phyloP scores from a whole-genome alignment of 2,113 vertebrate genomes.

The Morone chrysops region DNA sequence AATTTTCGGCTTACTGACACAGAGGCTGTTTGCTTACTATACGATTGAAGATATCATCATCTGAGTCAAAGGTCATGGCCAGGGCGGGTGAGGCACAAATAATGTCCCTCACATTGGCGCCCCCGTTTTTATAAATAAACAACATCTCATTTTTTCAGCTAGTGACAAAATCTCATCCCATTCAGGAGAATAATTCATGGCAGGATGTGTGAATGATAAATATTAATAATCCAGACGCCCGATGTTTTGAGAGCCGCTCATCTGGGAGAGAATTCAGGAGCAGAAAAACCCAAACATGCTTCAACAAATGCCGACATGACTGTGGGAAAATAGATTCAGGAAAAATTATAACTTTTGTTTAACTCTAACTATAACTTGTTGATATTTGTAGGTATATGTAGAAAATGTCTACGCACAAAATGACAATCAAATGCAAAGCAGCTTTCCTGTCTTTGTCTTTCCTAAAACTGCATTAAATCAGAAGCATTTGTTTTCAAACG shows the following conservation, averaged over 20 bases:
- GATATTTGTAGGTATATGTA: neutral
- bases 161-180: conserved; percentile 73
- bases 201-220: conserved; percentile 81
- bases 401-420: neutral
- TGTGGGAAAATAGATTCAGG: conserved; percentile 71
- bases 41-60: conserved; percentile 41
- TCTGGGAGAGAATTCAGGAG: conserved; percentile 49
- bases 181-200: conserved; percentile 73
- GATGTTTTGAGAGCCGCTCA: conserved; percentile 75
- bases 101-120: conserved; percentile 51
- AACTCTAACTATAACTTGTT: neutral
- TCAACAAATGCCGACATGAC: conserved; percentile 31
- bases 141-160: conserved; percentile 56
- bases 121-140: conserved; percentile 77
- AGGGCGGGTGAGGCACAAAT: conserved; percentile 42
- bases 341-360: conserved; percentile 21
- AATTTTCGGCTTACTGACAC: neutral
- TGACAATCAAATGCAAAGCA: neutral
- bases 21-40: neutral
- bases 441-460: neutral
- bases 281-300: conserved; percentile 70
- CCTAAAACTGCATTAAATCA: neutral
- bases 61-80: conserved; percentile 52
- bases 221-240: conserved; percentile 78
- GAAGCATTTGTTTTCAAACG: neutral